These are phyloP conservation scores for Maconellicoccus hirsutus DNA, from an alignment of 1,140 invertebrate species.

Conservation along the genomic window DNA sequence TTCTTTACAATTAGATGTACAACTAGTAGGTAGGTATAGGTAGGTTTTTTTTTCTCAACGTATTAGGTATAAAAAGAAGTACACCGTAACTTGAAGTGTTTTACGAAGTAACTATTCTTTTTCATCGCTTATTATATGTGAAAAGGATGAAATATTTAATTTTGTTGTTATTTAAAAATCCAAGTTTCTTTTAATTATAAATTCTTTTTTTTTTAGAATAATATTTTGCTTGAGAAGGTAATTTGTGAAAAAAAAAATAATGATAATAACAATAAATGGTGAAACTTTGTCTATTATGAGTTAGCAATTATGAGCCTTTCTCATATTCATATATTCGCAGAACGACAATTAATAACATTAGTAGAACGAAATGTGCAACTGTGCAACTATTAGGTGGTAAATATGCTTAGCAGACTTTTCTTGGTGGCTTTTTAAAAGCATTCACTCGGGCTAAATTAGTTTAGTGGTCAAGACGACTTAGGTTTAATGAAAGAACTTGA, in stretches of 20 bases:
- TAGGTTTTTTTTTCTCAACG: background rate
- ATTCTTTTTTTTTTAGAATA: background rate
- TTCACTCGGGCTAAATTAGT: background rate
- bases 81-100: background rate
- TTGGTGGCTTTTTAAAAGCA: background rate
- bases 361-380: too few relatives aligned
- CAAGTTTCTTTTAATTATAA: background rate
- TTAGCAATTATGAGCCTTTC: background rate
- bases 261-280: too few relatives aligned
- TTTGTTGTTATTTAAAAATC: background rate
- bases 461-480: background rate
- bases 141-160: background rate
- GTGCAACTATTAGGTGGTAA: too few relatives aligned
- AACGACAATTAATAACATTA: background rate
- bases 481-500: slow-evolving; percentile 3
- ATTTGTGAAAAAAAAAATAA: background rate
- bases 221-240: background rate
- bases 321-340: background rate
- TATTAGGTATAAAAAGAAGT: background rate
- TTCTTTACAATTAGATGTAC: background rate
- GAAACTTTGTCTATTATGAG: background rate
- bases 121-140: background rate
- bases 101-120: background rate
- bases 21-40: too few relatives aligned
- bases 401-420: background rate